Evolutionary conservation across 2,113 vertebrate species (phyloP), one percentile per base, ranked within the genome.

Genomic region (Ibidorhyncha struthersii): DNA sequence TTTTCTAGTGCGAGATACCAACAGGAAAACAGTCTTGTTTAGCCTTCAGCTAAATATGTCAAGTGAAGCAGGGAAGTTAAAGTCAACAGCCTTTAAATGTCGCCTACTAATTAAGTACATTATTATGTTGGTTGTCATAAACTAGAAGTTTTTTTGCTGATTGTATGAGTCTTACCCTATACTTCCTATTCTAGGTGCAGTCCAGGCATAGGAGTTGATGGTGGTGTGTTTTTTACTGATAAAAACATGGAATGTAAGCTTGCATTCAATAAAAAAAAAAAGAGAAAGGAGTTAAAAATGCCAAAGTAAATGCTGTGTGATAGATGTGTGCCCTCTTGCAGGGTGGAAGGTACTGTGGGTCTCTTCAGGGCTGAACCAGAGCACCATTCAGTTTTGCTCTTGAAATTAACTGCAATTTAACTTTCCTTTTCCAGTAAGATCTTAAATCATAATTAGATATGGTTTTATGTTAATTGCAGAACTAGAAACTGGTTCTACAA

Each of bases 81-180:
- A 86, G 32, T 56, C 41, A 95, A 36, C 82, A 94, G 95, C 91
- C 96, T 95, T 97, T 93, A 96, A 95, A 94, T 96, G 80, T 83
- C 21, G 25, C 70, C 86, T 88, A 6, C 81, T 91, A 81, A 88
- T 97, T 93, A 73, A 56, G 32, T 78, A 18, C 77, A 63, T 93
- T 67, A 56, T 77, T 16, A 8, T 62, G 70, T 32, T 74, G 62
- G 41, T 83, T 88, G 66, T 95, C 65, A 55, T 55, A 55, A 90
- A 71, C 18, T 5, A 13, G 8, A 79, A 61, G 55, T 58, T 78
- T 94, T 85, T 85, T 94, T 86, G 61, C 67, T 47, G 81, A 63
- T 9, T 69, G 45, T 81, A 7, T 56, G 53, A 84, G 59, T 52
- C 43, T 63, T 21, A 49, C 55, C 27, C 73, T 91, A 2, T 40